Conservation (phyloP, 2,797 vertebrate genomes). For the Tokudaia muenninki region DNA sequence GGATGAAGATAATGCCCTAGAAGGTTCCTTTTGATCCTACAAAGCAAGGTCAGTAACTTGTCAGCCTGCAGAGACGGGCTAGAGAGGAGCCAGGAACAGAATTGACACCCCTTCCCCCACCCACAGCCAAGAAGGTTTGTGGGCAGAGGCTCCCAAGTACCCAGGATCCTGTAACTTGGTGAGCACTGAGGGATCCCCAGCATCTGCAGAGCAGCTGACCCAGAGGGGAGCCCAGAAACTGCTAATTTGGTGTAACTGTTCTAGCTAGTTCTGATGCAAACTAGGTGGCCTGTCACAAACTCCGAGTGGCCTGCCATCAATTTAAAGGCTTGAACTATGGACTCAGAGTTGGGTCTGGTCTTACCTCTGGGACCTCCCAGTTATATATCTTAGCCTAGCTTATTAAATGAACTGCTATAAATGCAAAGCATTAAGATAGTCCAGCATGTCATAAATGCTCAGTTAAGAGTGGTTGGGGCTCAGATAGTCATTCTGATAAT, state of each 20-base stretch:
- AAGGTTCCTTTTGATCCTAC: not conserved
- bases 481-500: not conserved
- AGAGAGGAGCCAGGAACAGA: not conserved
- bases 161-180: not conserved
- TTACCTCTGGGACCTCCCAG: not conserved
- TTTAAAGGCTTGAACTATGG: not conserved
- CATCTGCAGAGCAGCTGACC: not conserved
- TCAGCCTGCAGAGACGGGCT: not conserved
- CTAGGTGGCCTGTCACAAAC: not conserved
- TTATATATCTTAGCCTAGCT: not conserved
- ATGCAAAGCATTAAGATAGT: not conserved
- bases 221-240: not conserved
- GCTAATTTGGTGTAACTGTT: not conserved
- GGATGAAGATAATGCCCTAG: not conserved
- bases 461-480: not conserved
- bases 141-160: too few relatives aligned
- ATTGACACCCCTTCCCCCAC: not conserved
- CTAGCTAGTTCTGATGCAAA: not conserved
- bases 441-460: not conserved
- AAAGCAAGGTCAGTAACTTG: not conserved
- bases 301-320: not conserved
- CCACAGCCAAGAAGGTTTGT: not conserved
- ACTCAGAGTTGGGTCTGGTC: not conserved
- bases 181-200: not conserved
- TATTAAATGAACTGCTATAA: not conserved